These are phyloP conservation scores for Homarus americanus DNA, from an alignment of 1,140 invertebrate species.

Conservation along the genomic window DNA sequence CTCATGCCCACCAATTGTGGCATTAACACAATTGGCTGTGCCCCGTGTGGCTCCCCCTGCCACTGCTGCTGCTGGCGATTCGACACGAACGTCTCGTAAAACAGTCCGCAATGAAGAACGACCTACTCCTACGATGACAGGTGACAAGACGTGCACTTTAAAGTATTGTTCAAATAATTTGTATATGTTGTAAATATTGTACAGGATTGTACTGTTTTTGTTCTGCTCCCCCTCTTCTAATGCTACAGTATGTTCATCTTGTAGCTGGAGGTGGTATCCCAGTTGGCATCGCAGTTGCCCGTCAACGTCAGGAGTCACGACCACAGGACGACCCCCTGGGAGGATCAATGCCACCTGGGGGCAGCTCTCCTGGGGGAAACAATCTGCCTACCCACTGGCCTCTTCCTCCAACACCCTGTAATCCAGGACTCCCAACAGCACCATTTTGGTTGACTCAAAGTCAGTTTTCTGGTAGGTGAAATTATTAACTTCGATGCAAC, in stretches of 20 bases:
- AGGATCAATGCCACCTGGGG: slow-evolving; percentile 1
- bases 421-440: slow-evolving; percentile 47
- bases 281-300: slow-evolving; percentile 57
- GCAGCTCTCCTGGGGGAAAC: background rate
- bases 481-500: background rate
- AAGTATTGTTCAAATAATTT: background rate
- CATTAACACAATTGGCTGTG: slow-evolving; percentile 41
- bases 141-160: background rate
- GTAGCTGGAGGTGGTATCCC: slow-evolving; percentile 39
- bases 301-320: slow-evolving; percentile 50
- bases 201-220: no score
- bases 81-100: slow-evolving; percentile 32
- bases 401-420: slow-evolving; percentile 60
- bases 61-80: slow-evolving; percentile 39
- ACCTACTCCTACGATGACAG: slow-evolving; percentile 13
- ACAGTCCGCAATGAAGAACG: slow-evolving; percentile 31
- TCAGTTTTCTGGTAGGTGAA: slow-evolving; percentile 48
- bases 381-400: slow-evolving; percentile 44
- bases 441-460: slow-evolving; percentile 60
- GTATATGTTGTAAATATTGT: background rate
- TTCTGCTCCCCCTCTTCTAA: background rate
- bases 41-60: slow-evolving; percentile 48
- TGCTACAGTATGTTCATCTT: background rate
- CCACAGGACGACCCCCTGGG: slow-evolving; percentile 3
- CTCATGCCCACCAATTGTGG: slow-evolving; percentile 44